Evolutionary conservation across 1,140 invertebrate genomes (phyloP), one percentile per base, ranked within the genome.

Genomic region (Magallana gigas): DNA sequence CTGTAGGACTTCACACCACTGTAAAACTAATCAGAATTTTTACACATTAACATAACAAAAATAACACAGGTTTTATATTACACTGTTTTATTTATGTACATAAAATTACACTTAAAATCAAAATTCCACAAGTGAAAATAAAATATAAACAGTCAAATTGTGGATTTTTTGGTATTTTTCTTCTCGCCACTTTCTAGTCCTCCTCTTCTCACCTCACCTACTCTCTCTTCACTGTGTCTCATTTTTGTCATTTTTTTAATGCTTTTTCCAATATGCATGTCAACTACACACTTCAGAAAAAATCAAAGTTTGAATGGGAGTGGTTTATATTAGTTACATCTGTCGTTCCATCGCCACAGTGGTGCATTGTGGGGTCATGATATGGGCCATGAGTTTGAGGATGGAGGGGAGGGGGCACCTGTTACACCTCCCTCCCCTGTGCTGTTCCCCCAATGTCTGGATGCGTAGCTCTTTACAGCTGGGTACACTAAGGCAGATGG

Each of bases 231-330:
- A 76, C 7, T 2, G 4, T 76, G 23, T 23, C 9, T 36, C 23
- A 6, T 9, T 71, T 76, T 76, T 76, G 23, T 29, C 68, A 76
- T 76, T 76, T 76, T 71, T 76, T 76, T 76, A 12, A 76, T 76
- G 68, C 68, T 76, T 76, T 76, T 76, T 76, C 68, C 68, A 76
- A 36, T 76, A 76, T 76, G 68, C 68, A 76, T 36, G 8, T 71
- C 18, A 23, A 29, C 23, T 76, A 29, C 12, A 76, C 68, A 76
- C 68, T 48, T 23, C 23, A 29, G 68, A 76, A 76, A 48, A 71
- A 23, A 76, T 36, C 11, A 12, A 29, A 18, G 36, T 18, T 76
- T 29, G 6, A 36, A 76, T 76, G 68, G 68, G 68, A 76, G 36
- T 76, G 68, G 68, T 76, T 76, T 36, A 36, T 29, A 29, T 76